phyloP scores from a whole-genome alignment of 2,888 invertebrate species.

The Epirrita christyi region DNA sequence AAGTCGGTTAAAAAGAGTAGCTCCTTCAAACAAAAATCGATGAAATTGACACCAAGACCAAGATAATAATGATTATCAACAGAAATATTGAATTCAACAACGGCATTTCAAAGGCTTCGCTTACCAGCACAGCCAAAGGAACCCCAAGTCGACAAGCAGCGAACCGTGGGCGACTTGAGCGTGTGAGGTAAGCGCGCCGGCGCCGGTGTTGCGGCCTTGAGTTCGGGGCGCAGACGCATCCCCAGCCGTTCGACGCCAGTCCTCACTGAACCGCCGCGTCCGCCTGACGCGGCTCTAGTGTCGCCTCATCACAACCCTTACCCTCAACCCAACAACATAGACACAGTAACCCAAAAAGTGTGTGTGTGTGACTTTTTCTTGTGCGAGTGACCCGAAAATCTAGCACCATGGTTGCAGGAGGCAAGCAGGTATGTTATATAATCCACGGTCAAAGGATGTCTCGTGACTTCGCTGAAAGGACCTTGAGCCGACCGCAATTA shows the following conservation, averaged over 20 bases:
- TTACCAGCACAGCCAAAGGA: slow-evolving; percentile 20
- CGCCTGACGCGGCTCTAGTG: slow-evolving; percentile 78
- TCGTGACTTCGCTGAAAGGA: slow-evolving; percentile 33
- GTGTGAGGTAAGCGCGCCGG: slow-evolving; percentile 49
- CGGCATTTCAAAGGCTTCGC: slow-evolving; percentile 13
- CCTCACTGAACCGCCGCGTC: slow-evolving; percentile 80
- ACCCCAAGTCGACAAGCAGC: slow-evolving; percentile 33
- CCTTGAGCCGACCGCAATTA: slow-evolving; percentile 13
- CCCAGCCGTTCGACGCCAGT: slow-evolving; percentile 63
- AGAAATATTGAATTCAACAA: no score
- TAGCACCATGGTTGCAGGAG: slow-evolving; percentile 81
- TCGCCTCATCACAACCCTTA: slow-evolving; percentile 48
- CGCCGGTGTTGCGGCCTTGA: slow-evolving; percentile 48
- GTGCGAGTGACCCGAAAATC: slow-evolving; percentile 62
- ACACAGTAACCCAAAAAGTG: slow-evolving; percentile 50
- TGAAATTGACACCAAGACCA: no score
- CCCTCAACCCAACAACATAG: slow-evolving; percentile 35
- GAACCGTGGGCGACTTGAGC: slow-evolving; percentile 39
- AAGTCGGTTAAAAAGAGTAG: no score
- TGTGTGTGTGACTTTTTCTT: slow-evolving; percentile 62
- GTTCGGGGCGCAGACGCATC: slow-evolving; percentile 59
- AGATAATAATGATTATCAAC: no score
- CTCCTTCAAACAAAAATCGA: no score
- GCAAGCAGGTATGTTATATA: slow-evolving; percentile 77
- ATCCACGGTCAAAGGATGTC: slow-evolving; percentile 45